phyloP scores from a whole-genome alignment of 2,797 vertebrate genomes.

The Hyperoplus immaculatus region DNA sequence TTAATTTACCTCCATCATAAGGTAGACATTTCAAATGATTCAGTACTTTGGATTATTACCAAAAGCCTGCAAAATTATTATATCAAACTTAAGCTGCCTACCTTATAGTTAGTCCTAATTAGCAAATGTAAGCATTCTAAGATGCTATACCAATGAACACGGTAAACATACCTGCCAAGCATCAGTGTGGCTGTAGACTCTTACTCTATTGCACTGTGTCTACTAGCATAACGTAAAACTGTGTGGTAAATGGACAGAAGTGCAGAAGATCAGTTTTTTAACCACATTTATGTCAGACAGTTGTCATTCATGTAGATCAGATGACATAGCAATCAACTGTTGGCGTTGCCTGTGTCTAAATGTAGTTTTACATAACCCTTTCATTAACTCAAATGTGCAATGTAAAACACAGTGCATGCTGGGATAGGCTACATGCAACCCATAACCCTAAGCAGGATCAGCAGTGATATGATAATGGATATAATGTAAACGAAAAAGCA shows the following conservation, averaged over 20 bases:
- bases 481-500: slow-evolving; percentile 4
- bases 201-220: background rate
- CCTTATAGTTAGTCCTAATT: background rate
- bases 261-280: background rate
- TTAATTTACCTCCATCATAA: background rate
- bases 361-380: background rate
- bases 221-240: background rate
- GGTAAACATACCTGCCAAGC: background rate
- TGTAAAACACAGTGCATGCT: background rate
- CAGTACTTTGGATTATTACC: background rate
- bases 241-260: background rate
- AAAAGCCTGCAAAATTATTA: background rate
- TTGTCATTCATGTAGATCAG: background rate
- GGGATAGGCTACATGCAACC: slow-evolving; percentile 1
- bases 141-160: background rate
- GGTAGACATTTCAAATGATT: background rate
- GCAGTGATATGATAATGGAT: background rate
- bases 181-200: background rate
- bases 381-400: background rate
- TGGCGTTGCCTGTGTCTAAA: background rate
- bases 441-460: background rate
- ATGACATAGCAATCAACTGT: background rate
- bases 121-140: background rate
- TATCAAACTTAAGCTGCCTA: background rate
- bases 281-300: background rate